phyloP scores from a whole-genome alignment of 2,888 invertebrate genomes.

The Nebria salina region DNA sequence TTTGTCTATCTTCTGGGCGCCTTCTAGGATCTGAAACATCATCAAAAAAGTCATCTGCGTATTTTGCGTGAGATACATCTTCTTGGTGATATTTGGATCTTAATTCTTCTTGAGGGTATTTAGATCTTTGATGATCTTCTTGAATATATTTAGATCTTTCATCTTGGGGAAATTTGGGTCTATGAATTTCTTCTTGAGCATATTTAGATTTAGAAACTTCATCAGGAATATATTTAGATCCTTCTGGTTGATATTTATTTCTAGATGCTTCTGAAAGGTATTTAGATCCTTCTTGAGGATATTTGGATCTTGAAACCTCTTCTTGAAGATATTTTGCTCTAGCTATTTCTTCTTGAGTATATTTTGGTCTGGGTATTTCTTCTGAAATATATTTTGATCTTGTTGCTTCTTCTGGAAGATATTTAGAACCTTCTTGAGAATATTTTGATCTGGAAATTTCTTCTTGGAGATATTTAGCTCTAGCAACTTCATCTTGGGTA shows the following conservation, averaged over 20 bases:
- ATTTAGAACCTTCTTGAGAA: background rate
- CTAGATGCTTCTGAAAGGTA: background rate
- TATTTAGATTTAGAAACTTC: background rate
- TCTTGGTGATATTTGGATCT: conserved; percentile 29
- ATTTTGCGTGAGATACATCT: conserved; percentile 43
- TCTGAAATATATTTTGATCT: background rate
- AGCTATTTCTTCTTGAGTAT: background rate
- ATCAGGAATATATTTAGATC: background rate
- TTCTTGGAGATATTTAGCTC: conserved; percentile 10
- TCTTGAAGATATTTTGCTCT: conserved; percentile 18
- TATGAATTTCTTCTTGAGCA: conserved; percentile 46
- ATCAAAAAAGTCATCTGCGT: conserved; percentile 29
- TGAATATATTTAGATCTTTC: conserved; percentile 15
- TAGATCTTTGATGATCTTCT: conserved; percentile 49
- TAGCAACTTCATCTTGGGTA: conserved; percentile 49
- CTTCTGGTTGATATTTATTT: background rate
- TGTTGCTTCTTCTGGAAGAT: conserved; percentile 7
- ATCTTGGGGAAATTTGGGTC: conserved; percentile 43
- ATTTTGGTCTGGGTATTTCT: conserved; percentile 2
- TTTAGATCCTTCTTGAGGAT: background rate
- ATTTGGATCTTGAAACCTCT: background rate
- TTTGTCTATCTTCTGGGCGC: conserved; percentile 64
- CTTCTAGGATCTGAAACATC: conserved; percentile 56
- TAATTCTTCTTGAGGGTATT: conserved; percentile 38
- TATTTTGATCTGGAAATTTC: background rate